These are phyloP conservation scores for Mamestra brassicae DNA, from an alignment of 2,888 invertebrate genomes.

Conservation along the genomic window DNA sequence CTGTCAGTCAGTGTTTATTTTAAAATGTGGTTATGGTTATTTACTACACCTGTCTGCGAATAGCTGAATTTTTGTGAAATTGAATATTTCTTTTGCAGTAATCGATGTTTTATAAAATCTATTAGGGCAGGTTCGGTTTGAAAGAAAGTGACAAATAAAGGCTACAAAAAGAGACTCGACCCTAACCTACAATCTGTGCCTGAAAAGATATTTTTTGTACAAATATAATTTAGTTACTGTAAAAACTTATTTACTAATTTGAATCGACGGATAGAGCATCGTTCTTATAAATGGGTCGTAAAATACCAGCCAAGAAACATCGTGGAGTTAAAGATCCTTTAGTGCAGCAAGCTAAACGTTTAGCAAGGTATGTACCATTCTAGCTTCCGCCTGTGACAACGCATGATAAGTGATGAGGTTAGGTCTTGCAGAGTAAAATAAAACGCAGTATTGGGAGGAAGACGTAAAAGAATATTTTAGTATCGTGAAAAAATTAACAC, in stretches of 20 bases:
- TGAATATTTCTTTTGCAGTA: too few relatives aligned
- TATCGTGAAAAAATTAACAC: too few relatives aligned
- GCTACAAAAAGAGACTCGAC: not conserved
- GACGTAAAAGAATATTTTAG: too few relatives aligned
- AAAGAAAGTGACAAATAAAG: not conserved
- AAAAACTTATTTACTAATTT: not conserved
- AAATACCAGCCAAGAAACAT: slow-evolving; percentile 96
- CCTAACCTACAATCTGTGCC: slow-evolving; percentile 21
- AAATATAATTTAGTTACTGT: not conserved
- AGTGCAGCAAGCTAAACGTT: slow-evolving; percentile 92
- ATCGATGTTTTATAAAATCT: not conserved
- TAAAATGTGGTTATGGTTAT: too few relatives aligned
- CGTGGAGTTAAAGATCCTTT: slow-evolving; percentile 94
- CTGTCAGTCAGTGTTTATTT: too few relatives aligned
- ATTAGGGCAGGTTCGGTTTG: not conserved
- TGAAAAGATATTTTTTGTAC: not conserved
- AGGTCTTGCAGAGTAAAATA: too few relatives aligned
- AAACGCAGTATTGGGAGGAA: too few relatives aligned
- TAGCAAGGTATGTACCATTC: slow-evolving; percentile 89
- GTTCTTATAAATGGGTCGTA: slow-evolving; percentile 91
- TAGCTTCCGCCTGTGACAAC: too few relatives aligned
- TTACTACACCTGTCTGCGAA: too few relatives aligned
- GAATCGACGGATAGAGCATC: too few relatives aligned
- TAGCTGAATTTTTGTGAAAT: not conserved
- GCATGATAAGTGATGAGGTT: too few relatives aligned